These are phyloP conservation scores for Characodon lateralis DNA, from an alignment of 2,797 vertebrate genomes.

Conservation along the genomic window DNA sequence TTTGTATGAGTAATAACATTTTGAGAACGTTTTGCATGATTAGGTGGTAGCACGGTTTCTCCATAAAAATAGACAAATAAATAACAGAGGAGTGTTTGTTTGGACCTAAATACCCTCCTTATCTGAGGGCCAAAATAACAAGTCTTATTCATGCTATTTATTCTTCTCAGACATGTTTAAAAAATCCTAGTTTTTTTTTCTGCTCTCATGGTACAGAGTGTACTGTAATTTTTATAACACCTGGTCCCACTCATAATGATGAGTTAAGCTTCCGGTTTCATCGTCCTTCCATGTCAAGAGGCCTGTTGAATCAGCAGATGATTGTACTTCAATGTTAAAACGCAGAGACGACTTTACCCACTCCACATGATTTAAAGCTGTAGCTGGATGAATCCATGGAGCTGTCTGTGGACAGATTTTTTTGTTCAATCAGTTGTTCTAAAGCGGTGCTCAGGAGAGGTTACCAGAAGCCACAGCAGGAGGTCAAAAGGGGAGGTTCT, in stretches of 20 bases:
- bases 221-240: background rate
- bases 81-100: background rate
- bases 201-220: background rate
- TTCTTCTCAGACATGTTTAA: background rate
- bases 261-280: constrained; percentile 7
- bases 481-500: constrained; percentile 43
- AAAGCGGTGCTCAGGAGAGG: constrained; percentile 14
- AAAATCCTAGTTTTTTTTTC: background rate
- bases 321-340: constrained; percentile 34
- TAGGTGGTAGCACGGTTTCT: background rate
- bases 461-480: constrained; percentile 12
- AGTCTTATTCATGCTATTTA: background rate
- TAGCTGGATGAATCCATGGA: constrained; percentile 47
- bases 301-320: constrained; percentile 41
- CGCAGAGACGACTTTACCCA: constrained; percentile 50
- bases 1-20: background rate
- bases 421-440: constrained; percentile 46
- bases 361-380: constrained; percentile 40
- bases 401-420: constrained; percentile 53
- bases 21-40: background rate
- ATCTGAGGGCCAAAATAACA: background rate
- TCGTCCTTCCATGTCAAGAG: constrained; percentile 2
- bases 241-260: constrained; percentile 3
- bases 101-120: background rate
- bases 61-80: background rate